Evolutionary conservation across 1,140 invertebrate species (phyloP).

Genomic region (Cyclina sinensis): DNA sequence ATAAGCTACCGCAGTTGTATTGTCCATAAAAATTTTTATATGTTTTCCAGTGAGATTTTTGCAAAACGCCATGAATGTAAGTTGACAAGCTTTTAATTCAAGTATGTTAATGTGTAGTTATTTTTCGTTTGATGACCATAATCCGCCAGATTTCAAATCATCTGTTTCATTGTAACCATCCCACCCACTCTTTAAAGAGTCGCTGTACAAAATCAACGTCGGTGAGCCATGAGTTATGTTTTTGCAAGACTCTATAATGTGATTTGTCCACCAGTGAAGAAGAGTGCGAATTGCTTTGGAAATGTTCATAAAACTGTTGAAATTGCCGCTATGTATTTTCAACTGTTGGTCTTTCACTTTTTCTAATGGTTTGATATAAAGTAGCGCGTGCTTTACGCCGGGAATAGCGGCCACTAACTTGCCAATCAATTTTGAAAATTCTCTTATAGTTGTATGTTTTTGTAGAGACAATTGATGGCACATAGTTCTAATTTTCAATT

Average conservation of each 20-base stretch:
- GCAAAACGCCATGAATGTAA: background rate
- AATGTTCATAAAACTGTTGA: constrained; percentile 13
- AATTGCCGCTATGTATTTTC: constrained; percentile 1
- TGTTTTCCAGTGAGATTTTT: background rate
- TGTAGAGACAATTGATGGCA: background rate
- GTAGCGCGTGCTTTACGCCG: background rate
- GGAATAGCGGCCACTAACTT: background rate
- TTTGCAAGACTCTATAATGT: too few species aligned
- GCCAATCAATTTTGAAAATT: constrained; percentile 1
- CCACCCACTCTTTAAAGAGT: background rate
- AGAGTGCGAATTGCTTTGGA: background rate
- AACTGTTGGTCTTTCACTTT: too few species aligned
- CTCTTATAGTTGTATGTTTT: background rate
- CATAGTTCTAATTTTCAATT: background rate
- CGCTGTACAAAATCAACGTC: background rate
- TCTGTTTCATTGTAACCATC: background rate
- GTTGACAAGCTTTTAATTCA: constrained; percentile 15
- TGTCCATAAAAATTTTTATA: constrained; percentile 10
- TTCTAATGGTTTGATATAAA: background rate
- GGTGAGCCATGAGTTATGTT: background rate
- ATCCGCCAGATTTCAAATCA: background rate
- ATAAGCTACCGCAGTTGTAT: background rate
- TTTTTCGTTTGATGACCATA: background rate
- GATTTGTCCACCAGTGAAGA: background rate
- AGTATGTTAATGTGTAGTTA: background rate